Conservation (phyloP, 2,113 vertebrate species). For the Pogonocichla stellata region DNA sequence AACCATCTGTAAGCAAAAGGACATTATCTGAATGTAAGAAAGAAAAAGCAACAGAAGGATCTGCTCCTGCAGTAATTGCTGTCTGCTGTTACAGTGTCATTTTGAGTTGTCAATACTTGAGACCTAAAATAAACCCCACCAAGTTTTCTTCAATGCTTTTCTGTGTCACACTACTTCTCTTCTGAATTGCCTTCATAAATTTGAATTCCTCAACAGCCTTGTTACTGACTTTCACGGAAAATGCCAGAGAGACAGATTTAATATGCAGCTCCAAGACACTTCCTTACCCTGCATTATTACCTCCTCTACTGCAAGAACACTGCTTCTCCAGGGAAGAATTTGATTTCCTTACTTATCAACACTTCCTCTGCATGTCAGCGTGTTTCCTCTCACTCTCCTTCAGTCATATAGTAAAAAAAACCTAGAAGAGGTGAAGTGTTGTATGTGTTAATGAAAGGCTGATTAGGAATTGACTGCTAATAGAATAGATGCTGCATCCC, state of each 20-base stretch:
- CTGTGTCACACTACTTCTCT: neutral
- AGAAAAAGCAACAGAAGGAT: neutral
- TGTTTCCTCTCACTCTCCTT: conserved; percentile 28
- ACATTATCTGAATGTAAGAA: neutral
- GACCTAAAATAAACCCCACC: neutral
- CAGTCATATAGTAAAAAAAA: neutral
- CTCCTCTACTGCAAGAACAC: neutral
- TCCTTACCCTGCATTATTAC: conserved; percentile 19
- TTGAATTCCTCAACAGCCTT: conserved; percentile 6
- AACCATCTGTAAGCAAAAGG: neutral
- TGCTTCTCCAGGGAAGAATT: conserved; percentile 19
- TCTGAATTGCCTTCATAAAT: neutral
- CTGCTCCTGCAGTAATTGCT: neutral
- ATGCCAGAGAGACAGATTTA: conserved; percentile 13
- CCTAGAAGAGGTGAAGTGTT: conserved; percentile 12
- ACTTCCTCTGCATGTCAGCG: neutral
- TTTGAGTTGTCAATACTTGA: neutral
- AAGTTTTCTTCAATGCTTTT: neutral
- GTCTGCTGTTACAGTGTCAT: neutral
- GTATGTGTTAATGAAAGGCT: conserved; percentile 46
- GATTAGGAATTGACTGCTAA: conserved; percentile 37
- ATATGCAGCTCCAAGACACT: conserved; percentile 17
- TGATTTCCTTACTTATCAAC: conserved; percentile 48
- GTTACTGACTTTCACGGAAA: conserved; percentile 1
- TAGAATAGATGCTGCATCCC: neutral